These are phyloP conservation scores for Platalea minor DNA, from an alignment of 2,797 vertebrate genomes.

Conservation along the genomic window DNA sequence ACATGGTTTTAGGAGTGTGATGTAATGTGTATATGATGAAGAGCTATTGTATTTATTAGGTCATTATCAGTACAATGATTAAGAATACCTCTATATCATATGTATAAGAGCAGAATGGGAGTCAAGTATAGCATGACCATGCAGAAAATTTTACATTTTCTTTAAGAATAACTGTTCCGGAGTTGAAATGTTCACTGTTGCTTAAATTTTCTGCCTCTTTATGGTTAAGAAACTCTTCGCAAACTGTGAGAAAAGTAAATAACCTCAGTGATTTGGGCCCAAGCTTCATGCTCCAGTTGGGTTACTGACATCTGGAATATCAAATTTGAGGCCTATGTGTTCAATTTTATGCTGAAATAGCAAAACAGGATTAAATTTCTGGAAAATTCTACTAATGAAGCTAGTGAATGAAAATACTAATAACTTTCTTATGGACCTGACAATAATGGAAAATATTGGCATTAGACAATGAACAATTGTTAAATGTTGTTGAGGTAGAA, in stretches of 20 bases:
- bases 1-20: background rate
- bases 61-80: background rate
- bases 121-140: background rate
- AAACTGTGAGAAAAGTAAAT: background rate
- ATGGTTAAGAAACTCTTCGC: background rate
- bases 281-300: accelerated
- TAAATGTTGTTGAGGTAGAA: background rate
- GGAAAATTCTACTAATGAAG: background rate
- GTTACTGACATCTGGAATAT: background rate
- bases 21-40: background rate
- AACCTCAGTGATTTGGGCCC: background rate
- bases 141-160: background rate
- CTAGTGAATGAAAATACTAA: background rate
- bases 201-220: background rate
- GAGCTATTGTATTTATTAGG: background rate
- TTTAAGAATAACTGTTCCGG: background rate
- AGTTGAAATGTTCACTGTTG: background rate
- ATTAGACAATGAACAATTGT: background rate
- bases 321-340: background rate
- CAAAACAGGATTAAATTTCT: background rate
- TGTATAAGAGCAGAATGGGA: background rate
- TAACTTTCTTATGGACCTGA: background rate
- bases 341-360: background rate
- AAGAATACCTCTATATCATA: background rate
- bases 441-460: background rate